These are phyloP conservation scores for Temnothorax longispinosus DNA, from an alignment of 1,140 invertebrate genomes.

Conservation along the genomic window DNA sequence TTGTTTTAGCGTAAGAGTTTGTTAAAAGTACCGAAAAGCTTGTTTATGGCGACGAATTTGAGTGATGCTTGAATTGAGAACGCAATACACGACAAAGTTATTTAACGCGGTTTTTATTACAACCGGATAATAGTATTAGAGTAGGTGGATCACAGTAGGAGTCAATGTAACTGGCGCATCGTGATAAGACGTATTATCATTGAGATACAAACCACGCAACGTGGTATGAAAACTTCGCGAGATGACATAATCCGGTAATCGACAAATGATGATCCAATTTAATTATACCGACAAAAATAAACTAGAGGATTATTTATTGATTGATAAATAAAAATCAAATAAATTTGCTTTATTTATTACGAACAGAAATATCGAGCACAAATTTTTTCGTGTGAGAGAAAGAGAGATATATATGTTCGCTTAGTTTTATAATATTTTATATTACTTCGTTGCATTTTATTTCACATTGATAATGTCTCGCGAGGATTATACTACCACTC, in stretches of 20 bases:
- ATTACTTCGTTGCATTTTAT: neutral
- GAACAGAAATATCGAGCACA: neutral
- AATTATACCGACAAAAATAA: neutral
- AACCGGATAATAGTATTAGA: slow-evolving; percentile 6
- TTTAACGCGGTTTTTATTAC: slow-evolving; percentile 49
- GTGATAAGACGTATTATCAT: slow-evolving; percentile 22
- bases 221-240: neutral
- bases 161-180: slow-evolving; percentile 11
- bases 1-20: neutral
- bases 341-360: neutral
- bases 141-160: slow-evolving; percentile 56
- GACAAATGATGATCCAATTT: neutral
- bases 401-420: neutral
- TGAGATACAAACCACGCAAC: neutral
- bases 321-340: neutral
- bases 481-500: neutral
- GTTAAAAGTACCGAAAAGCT: neutral
- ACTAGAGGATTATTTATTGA: neutral
- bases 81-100: neutral
- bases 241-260: neutral
- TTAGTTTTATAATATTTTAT: slow-evolving; percentile 12
- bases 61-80: neutral
- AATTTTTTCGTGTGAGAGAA: neutral
- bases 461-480: neutral
- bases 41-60: neutral